These are phyloP conservation scores for Lophotriccus pileatus DNA, from an alignment of 2,797 vertebrate genomes.

Conservation along the genomic window DNA sequence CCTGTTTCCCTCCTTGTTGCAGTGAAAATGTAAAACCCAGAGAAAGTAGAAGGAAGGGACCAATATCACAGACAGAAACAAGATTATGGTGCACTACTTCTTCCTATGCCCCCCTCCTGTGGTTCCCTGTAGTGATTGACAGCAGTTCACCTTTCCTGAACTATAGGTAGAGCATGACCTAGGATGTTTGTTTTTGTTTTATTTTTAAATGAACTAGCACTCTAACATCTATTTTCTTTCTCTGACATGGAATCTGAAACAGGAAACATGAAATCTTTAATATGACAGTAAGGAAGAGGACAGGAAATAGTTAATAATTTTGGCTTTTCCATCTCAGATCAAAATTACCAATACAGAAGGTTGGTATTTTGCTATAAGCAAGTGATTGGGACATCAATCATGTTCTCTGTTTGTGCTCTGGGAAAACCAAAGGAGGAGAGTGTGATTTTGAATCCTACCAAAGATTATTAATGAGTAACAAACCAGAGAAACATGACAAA, in stretches of 20 bases:
- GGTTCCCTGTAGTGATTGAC: not conserved
- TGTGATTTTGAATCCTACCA: not conserved
- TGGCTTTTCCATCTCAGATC: not conserved
- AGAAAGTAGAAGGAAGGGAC: not conserved
- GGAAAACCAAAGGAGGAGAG: not conserved
- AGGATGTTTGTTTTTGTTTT: not conserved
- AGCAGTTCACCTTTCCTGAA: not conserved
- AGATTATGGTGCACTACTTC: not conserved
- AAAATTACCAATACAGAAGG: not conserved
- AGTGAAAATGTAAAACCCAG: not conserved
- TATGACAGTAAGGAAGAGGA: not conserved
- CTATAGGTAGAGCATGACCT: not conserved
- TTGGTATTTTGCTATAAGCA: not conserved
- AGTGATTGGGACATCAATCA: not conserved
- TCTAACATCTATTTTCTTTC: not conserved
- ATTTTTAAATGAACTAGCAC: not conserved
- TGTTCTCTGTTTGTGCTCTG: not conserved
- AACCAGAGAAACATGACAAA: not conserved
- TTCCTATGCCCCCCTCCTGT: not conserved
- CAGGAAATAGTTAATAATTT: not conserved
- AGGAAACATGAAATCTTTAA: not conserved
- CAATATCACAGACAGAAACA: not conserved
- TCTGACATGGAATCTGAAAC: not conserved
- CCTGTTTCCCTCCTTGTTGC: not conserved
- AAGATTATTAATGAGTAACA: not conserved